Base-by-base conservation (phyloP, 2,797 vertebrate genomes). In the Malacoctenus gilli region DNA sequence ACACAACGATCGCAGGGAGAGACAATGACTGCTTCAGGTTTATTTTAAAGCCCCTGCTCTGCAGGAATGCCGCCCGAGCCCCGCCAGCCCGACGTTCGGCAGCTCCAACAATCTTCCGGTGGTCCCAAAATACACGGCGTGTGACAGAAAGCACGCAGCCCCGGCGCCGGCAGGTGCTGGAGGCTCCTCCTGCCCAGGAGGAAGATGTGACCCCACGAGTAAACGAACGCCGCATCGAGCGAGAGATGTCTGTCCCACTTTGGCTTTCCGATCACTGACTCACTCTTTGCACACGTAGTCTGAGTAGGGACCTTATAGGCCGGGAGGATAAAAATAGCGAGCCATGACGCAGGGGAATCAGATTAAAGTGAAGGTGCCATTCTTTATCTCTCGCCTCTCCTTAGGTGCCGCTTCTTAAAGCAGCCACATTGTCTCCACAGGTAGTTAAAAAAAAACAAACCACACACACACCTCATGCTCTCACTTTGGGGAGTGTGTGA, bases 341-440 rank as follows among this genome's bases (percentile, higher is more conserved):
- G 31, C 47, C 56, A 44, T 90, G 89, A 90, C 84, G 84, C 80
- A 87, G 69, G 77, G 79, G 78, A 75, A 82, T 84, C 64, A 64
- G 87, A 83, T 87, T 84, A 82, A 78, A 86, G 79, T 68, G 75
- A 82, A 74, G 79, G 82, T 82, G 74, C 58, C 76, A 83, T 85
- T 82, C 75, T 82, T 76, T 66, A 68, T 72, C 68, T 56, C 42
- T 6, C n/a, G n/a, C n/a, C n/a, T 15, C 7, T 15, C 23, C 46
- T 50, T 57, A 75, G 62, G 75, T 80, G 72, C 60, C 46, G 62
- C 38, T 34, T 72, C 4, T 32, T 53, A 67, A 31, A 68, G 62
- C 53, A 46, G 22, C 11, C 35, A 42, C 37, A 41, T 59, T 47
- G 65, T 69, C 68, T 42, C n/a, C n/a, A 83, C 76, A 85, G 68